Evolutionary conservation across 1,140 invertebrate species (phyloP), one percentile per base, ranked within the genome.

Genomic region (Heliconius congener): DNA sequence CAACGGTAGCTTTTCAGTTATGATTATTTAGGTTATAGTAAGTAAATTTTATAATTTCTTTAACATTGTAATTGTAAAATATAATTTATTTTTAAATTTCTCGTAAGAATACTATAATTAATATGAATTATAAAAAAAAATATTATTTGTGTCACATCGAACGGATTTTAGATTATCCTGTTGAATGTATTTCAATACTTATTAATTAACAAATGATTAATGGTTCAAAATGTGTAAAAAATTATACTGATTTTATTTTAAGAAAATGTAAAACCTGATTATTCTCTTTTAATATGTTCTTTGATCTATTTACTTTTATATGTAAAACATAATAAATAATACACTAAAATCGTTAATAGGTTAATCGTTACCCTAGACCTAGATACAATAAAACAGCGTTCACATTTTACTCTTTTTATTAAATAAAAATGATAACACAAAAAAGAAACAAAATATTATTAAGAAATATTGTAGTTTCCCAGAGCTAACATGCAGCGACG

Each of bases 401-500:
- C 27, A 30, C 23, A 27, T 66, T 66, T 66, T 19, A 42, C 0
- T 13, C n/a, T 37, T 39, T 71, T 19, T 72, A 39, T 39, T 72
- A 8, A 39, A 23, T 4, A 37, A 39, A 39, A 3, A 39, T 77
- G n/a, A 19, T 34, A 79, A 50, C 39, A 79, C 42, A 75, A 11
- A 60, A 76, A 76, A 27, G 73, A 70, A 30, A 30, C 30, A 37
- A 75, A 70, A 60, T 75, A 80, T 71, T 74, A 73, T 85, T 90
- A 93, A 70, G 86, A 85, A 84, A 93, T 88, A 72, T 87, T 92
- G 74, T 93, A 89, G 78, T 98, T 98, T 73, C 97, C 97, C 78
- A 96, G 91, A 76, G 96, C 92, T 1, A 98, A 91, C 86, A 96
- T 96, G 81, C 97, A 98, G 66, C 97, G 95, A 86, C 97, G 96